phyloP scores from a whole-genome alignment of 2,797 vertebrate genomes.

The Catostomus latipinnis region DNA sequence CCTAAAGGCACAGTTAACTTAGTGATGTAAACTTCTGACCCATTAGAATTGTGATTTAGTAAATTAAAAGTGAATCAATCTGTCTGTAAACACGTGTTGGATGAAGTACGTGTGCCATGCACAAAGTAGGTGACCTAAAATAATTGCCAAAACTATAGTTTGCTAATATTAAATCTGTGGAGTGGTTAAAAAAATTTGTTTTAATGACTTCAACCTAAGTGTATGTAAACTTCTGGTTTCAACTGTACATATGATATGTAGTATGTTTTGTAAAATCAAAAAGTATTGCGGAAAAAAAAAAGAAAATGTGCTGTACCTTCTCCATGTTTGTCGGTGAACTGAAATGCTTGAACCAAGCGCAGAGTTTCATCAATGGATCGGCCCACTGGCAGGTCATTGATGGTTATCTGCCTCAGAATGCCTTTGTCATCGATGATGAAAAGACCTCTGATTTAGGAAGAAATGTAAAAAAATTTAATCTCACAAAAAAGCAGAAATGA shows the following conservation, averaged over 20 bases:
- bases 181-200: too few species aligned
- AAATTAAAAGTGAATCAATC: too few species aligned
- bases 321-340: conserved; percentile 96
- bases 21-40: too few species aligned
- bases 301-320: conserved; percentile 83
- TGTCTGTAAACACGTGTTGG: too few species aligned
- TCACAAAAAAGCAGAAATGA: background rate
- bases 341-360: conserved; percentile 96
- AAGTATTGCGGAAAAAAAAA: background rate
- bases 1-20: too few species aligned
- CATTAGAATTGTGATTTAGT: too few species aligned
- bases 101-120: too few species aligned
- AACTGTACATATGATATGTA: background rate
- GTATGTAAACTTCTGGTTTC: too few species aligned
- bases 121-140: too few species aligned
- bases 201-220: too few species aligned
- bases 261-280: background rate
- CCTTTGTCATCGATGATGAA: conserved; percentile 97
- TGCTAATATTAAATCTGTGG: too few species aligned
- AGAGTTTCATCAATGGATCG: conserved; percentile 94
- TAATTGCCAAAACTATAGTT: too few species aligned
- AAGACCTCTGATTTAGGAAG: conserved; percentile 81
- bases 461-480: background rate
- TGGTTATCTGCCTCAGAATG: conserved; percentile 94
- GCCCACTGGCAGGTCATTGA: conserved; percentile 97